Percentiles rank a stretch among this genome's conserved stretches.
These are phyloP conservation scores for Adelosebastes latens DNA, from an alignment of 2,797 vertebrate genomes.

Conservation along the genomic window DNA sequence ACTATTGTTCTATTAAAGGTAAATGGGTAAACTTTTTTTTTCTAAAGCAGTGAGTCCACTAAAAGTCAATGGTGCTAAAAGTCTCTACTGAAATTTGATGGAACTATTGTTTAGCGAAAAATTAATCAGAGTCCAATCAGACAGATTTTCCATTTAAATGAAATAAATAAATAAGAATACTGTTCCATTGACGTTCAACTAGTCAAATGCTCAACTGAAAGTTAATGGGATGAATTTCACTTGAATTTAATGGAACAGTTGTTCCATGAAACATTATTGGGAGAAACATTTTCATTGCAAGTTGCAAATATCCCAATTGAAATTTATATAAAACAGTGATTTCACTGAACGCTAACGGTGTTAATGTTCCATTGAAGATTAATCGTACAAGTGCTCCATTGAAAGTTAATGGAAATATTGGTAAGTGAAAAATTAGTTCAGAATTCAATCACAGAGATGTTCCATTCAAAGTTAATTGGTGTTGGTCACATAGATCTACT, in stretches of 20 bases:
- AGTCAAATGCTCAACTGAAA: neutral
- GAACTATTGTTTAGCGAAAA: neutral
- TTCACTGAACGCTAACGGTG: neutral
- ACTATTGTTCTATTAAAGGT: neutral
- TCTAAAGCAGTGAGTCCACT: neutral
- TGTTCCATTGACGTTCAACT: neutral
- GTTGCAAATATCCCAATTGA: neutral
- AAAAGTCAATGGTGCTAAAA: neutral
- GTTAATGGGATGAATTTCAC: neutral
- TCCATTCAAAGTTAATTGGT: neutral
- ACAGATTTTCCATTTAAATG: neutral
- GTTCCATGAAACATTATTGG: neutral
- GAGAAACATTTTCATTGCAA: neutral
- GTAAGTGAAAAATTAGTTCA: neutral
- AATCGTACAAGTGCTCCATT: neutral
- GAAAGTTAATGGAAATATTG: conserved; percentile 1
- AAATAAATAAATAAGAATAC: neutral
- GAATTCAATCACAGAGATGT: neutral
- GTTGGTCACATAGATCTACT: neutral
- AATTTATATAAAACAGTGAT: neutral
- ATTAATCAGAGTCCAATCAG: neutral
- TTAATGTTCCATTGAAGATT: neutral
- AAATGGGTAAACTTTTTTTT: neutral
- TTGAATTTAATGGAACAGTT: neutral
- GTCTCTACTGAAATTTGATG: conserved; percentile 6